A percentile compares a stretch with the other conserved stretches of the same genome.
These are phyloP conservation scores for Nannoperca obscura DNA, from an alignment of 2,797 vertebrate genomes.

Conservation along the genomic window DNA sequence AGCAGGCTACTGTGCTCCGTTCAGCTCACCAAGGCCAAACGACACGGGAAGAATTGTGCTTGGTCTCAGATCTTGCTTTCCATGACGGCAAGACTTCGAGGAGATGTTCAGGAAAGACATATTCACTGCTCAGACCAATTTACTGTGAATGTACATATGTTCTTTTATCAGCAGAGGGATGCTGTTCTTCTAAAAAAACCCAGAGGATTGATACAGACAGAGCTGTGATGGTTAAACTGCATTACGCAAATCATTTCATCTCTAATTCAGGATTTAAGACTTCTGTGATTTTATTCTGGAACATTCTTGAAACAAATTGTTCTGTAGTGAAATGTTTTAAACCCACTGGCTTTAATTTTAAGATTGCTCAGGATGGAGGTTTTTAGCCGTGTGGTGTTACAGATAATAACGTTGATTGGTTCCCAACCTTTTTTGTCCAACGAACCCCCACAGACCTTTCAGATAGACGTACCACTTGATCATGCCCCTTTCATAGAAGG, in stretches of 20 bases:
- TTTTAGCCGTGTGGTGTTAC: neutral
- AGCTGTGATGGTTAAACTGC: neutral
- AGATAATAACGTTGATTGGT: no score
- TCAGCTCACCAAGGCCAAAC: slow-evolving; percentile 52
- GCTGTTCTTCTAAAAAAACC: slow-evolving; percentile 1
- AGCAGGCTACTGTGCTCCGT: slow-evolving; percentile 39
- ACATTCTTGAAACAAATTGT: neutral
- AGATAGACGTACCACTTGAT: no score
- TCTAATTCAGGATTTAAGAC: neutral
- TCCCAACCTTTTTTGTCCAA: no score
- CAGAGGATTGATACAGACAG: neutral
- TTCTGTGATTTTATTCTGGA: neutral
- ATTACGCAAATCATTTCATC: neutral
- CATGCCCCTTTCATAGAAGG: no score
- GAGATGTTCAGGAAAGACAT: slow-evolving; percentile 51
- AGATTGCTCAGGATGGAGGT: neutral
- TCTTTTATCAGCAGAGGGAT: slow-evolving; percentile 15
- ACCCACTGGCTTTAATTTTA: neutral
- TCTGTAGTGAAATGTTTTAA: neutral
- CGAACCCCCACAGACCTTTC: no score
- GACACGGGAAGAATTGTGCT: slow-evolving; percentile 24
- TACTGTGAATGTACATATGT: slow-evolving; percentile 33
- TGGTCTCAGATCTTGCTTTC: slow-evolving; percentile 39
- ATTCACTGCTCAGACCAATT: slow-evolving; percentile 47
- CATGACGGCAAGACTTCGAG: slow-evolving; percentile 48